These are phyloP conservation scores for Phaedon cochleariae DNA, from an alignment of 2,888 invertebrate species.

Conservation along the genomic window DNA sequence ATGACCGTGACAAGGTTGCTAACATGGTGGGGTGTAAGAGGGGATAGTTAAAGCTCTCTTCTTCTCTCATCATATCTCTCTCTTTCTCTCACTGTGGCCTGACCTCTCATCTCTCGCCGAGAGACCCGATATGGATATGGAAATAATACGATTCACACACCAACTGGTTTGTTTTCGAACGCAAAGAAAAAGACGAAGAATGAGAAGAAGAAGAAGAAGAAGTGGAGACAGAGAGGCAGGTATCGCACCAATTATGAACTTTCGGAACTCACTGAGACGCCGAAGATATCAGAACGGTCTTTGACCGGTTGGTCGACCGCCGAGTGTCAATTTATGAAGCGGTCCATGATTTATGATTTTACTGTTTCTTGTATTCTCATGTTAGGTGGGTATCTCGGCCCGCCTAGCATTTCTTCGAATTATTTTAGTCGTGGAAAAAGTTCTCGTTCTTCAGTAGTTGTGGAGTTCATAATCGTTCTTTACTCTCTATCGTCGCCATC, in stretches of 20 bases:
- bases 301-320: constrained; percentile 10
- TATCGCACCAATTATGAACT: constrained; percentile 37
- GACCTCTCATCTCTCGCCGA: constrained; percentile 51
- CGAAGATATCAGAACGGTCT: constrained; percentile 14
- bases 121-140: constrained; percentile 54
- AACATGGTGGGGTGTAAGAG: constrained; percentile 38
- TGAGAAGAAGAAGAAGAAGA: constrained; percentile 5
- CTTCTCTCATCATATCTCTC: background rate
- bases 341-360: background rate
- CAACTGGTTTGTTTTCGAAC: constrained; percentile 23
- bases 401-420: no score
- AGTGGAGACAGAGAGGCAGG: constrained; percentile 17
- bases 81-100: constrained; percentile 33
- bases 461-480: no score
- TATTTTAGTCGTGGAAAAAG: no score
- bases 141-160: constrained; percentile 49
- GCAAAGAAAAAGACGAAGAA: background rate
- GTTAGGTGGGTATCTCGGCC: no score
- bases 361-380: no score
- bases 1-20: constrained; percentile 54
- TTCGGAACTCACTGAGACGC: constrained; percentile 24
- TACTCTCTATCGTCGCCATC: no score
- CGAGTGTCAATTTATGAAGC: background rate
- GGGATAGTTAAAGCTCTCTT: constrained; percentile 29
- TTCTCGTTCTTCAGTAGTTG: no score